Percentiles rank a stretch among this genome's conserved stretches.
Conservation (phyloP, 2,888 invertebrate genomes). For the Calameuta pallipes region DNA sequence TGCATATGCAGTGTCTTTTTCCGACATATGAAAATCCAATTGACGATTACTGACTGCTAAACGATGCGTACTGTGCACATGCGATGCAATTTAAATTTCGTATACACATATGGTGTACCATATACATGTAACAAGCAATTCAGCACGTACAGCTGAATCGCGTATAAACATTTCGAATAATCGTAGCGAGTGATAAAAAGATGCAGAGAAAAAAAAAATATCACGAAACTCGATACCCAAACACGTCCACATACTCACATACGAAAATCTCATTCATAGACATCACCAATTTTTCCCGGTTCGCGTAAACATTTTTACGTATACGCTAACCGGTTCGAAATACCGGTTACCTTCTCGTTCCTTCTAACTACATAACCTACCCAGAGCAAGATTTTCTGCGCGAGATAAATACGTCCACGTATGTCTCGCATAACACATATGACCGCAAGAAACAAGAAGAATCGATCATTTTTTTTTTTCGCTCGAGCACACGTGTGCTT, state of each 20-base stretch:
- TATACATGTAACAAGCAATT: neutral
- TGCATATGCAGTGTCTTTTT: neutral
- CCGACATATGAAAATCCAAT: slow-evolving; percentile 38
- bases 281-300: neutral
- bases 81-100: neutral
- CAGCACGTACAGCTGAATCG: neutral
- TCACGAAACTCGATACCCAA: neutral
- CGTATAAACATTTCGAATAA: neutral
- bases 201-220: neutral
- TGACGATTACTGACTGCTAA: slow-evolving; percentile 24
- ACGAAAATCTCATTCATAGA: neutral
- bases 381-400: neutral
- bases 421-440: neutral
- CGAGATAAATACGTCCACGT: neutral
- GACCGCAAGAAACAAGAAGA: neutral
- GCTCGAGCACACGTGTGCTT: neutral
- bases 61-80: neutral
- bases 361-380: neutral
- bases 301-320: neutral
- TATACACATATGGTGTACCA: neutral
- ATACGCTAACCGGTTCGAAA: neutral
- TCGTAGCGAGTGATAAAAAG: neutral
- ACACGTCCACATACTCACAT: neutral
- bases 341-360: neutral
- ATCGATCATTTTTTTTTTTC: neutral